Conservation (phyloP, 2,113 vertebrate species). For the Strix aluco region DNA sequence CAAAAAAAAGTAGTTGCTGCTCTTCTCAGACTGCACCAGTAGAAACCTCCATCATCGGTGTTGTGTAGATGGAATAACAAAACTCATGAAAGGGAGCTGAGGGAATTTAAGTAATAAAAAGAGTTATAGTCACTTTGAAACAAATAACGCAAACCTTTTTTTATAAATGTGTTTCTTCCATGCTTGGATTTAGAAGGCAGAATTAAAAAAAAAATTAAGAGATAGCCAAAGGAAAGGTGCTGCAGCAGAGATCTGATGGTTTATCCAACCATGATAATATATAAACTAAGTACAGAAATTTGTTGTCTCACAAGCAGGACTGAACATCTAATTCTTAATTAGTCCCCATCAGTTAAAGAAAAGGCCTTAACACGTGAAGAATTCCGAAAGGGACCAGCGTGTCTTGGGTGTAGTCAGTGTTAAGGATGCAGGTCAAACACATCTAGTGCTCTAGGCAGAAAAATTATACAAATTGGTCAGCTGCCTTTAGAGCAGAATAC, state of each 20-base stretch:
- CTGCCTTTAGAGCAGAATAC: neutral
- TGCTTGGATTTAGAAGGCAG: neutral
- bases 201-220: neutral
- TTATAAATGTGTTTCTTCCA: neutral
- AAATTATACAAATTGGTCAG: neutral
- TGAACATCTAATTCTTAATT: neutral
- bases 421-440: neutral
- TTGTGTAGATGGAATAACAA: neutral
- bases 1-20: accelerated
- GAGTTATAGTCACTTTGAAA: neutral
- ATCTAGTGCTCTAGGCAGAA: neutral
- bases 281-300: neutral
- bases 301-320: neutral
- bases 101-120: neutral
- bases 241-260: neutral
- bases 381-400: neutral
- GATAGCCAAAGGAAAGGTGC: neutral
- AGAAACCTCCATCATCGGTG: neutral
- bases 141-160: neutral
- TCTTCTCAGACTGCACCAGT: neutral
- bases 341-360: neutral
- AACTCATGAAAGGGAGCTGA: neutral
- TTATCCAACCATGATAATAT: neutral
- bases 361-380: neutral
- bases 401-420: neutral